Base-by-base conservation (phyloP, 2,888 invertebrate species). In the Saturnia japonica region DNA sequence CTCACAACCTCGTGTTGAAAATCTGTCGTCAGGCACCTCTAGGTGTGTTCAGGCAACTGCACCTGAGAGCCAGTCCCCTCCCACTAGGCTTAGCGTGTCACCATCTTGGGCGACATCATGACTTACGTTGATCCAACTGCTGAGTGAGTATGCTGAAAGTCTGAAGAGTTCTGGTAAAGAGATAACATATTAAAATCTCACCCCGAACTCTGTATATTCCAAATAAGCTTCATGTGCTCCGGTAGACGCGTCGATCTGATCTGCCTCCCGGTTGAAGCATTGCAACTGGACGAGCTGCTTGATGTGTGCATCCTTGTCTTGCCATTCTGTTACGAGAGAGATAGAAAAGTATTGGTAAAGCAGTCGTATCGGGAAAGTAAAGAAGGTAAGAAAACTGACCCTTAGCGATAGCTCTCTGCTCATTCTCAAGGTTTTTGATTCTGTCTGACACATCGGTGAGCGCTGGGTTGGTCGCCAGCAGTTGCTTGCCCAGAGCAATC, bases 211-310 rank as follows among this genome's bases (percentile, higher is more conserved):
- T 14, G 95, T 95, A 88, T 97, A 97, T 80, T 99, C 99, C 28
- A 99, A 94, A 91, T 98, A 99, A 0, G 98, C 98, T 86, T 98
- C 97, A 85, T 99, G 99, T 22, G 98, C 97, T 70, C 98, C 97
- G 68, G 98, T 98, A 16, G 97, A 97, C 0, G 99, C 98, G 90
- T 99, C 99, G 75, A 99, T 98, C 86, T 99, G 98, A 87, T 99
- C 99, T 0, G 99, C 99, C 88, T 99, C 99, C 57, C 98, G 96
- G 90, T 98, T 98, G 91, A 99, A 99, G 76, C 97, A 95, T 90
- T 98, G 98, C 73, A 99, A 92, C 78, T 99, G 97, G 47, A 98
- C 95, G 75, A 98, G 96, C 86, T 99, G 98, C 78, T 97, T 96
- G 72, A 99, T 90, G 95, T 97, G 96, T 67, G 96, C 96, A 71